Conservation (phyloP, 2,888 invertebrate genomes). For the Sipha maydis region DNA sequence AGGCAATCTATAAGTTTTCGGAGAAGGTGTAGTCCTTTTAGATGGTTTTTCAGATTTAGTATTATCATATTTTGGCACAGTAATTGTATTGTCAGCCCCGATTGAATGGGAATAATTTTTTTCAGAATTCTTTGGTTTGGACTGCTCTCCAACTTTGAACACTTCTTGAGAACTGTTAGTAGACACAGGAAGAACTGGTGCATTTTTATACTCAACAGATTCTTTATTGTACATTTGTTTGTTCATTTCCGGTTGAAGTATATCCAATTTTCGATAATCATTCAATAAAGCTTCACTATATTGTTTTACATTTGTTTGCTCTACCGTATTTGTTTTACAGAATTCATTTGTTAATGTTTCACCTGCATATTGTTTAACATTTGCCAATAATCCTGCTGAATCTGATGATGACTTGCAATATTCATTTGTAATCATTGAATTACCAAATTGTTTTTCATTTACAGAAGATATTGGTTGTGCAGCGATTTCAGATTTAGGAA, state of each 20-base stretch:
- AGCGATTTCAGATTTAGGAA: constrained; percentile 20
- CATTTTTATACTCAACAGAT: constrained; percentile 37
- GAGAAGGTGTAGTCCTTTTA: constrained; percentile 56
- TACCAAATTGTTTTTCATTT: constrained; percentile 25
- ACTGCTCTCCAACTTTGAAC: constrained; percentile 34
- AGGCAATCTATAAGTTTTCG: constrained; percentile 45
- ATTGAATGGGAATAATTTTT: constrained; percentile 33
- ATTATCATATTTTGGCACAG: constrained; percentile 48
- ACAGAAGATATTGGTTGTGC: not conserved
- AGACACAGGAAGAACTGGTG: not conserved
- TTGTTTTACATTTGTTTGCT: constrained; percentile 31
- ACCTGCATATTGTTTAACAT: constrained; percentile 26
- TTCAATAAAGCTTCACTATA: constrained; percentile 26
- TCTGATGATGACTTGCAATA: constrained; percentile 43
- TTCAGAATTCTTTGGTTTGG: constrained; percentile 33
- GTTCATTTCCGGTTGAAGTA: constrained; percentile 35
- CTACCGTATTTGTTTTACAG: not conserved
- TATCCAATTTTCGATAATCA: constrained; percentile 50
- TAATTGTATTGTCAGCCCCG: not conserved
- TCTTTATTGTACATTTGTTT: constrained; percentile 52
- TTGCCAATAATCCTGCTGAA: not conserved
- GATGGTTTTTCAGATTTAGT: constrained; percentile 36
- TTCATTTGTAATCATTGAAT: not conserved
- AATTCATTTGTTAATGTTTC: constrained; percentile 37
- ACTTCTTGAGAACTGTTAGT: constrained; percentile 18